phyloP scores from a whole-genome alignment of 2,797 vertebrate genomes.

The Enteromius argenteus region DNA sequence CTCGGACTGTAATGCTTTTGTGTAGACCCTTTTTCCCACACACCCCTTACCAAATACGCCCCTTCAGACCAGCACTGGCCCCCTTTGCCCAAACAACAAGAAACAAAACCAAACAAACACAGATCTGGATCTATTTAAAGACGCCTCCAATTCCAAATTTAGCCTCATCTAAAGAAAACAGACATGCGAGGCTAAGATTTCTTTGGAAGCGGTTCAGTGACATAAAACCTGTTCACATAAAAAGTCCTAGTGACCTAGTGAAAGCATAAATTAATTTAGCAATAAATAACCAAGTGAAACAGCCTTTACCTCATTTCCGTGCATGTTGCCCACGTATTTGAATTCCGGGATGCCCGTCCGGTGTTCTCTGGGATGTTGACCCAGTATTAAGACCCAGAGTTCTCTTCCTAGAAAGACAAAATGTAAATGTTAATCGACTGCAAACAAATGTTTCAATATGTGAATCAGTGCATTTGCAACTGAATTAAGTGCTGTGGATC shows the following conservation, averaged over 20 bases:
- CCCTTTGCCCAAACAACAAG: conserved; percentile 26
- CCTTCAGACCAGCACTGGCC: conserved; percentile 13
- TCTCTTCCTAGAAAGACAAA: conserved; percentile 85
- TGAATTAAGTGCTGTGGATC: conserved; percentile 32
- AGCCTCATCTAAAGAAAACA: conserved; percentile 45
- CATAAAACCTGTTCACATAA: not conserved
- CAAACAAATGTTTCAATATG: conserved; percentile 38
- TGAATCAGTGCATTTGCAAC: conserved; percentile 40
- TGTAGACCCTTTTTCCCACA: conserved; percentile 46
- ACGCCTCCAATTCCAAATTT: conserved; percentile 42
- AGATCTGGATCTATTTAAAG: conserved; percentile 52
- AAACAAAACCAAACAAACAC: conserved; percentile 41
- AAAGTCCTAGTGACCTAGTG: conserved; percentile 2
- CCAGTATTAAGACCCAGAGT: conserved; percentile 93
- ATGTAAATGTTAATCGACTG: conserved; percentile 39
- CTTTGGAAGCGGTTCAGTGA: not conserved
- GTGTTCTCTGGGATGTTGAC: conserved; percentile 85
- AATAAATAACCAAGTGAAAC: conserved; percentile 4
- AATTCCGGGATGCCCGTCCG: conserved; percentile 93
- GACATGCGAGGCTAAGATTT: conserved; percentile 39
- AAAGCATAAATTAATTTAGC: not conserved
- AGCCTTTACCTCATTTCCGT: conserved; percentile 91
- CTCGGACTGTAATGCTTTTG: conserved; percentile 44
- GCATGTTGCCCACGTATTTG: conserved; percentile 98
- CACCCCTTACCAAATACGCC: conserved; percentile 5